Evolutionary conservation across 92 coral and sea anemone genomes (phyloP), one percentile per base, ranked within the genome.

Genomic region (Zoanthus sociatus): DNA sequence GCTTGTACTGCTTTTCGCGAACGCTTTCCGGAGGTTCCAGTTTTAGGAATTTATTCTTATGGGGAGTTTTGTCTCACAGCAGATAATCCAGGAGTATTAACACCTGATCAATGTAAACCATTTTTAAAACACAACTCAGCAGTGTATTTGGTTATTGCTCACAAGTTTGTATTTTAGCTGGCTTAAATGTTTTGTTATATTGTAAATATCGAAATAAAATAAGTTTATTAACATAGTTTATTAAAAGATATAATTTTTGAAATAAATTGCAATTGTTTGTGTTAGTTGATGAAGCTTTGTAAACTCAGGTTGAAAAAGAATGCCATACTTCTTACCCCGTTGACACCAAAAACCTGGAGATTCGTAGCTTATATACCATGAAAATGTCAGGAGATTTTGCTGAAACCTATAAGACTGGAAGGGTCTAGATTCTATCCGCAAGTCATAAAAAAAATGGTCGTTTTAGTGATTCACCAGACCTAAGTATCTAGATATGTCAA

Each of bases 41-140:
- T 96, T 70, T 75, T 97, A 7, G 99, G 99, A 10, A 88, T 97
- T 48, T 94, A 97, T 72, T 97, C 99, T 12, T 95, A 93, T 26
- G 99, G 99, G 5, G 99, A 97, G 51, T 97, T 95, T 83, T 97
- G 99, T 71, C 82, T 97, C 82, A 92, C 94, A 64, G 81, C 89
- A 4, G 92, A 67, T 45, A 93, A 97, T 30, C 83, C 84, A 48
- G 99, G 98, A 16, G 69, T 83, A 51, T 92, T 90, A 3, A 89
- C 88, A 53, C 90, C 94, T 7, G 89, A 95, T 67, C 89, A 91
- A 11, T 97, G 93, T 88, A 93, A 95, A 64, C 89, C 94, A 58
- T 91, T 89, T 32, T 90, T 97, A 93, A 95, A 91, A 75, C 93
- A 97, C 50, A 95, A 97, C 75, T 91, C 99, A 9, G 96, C 95